These are phyloP conservation scores for Didymodactylos carnosus DNA, from an alignment of 2,888 invertebrate genomes.

Conservation along the genomic window DNA sequence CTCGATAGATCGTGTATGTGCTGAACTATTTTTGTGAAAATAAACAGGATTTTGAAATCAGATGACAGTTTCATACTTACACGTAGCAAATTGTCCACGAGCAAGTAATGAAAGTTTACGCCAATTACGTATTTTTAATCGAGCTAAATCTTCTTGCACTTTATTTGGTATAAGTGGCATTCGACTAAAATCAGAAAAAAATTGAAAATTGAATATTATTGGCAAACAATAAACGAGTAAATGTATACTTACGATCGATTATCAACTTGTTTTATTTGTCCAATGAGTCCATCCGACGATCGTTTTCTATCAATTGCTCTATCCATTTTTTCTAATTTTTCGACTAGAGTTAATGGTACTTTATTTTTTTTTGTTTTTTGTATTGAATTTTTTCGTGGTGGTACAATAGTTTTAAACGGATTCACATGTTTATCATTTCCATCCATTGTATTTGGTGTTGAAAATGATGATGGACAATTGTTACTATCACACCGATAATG, in stretches of 20 bases:
- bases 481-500: background rate
- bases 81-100: background rate
- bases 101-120: background rate
- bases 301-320: background rate
- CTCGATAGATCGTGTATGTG: too few relatives aligned
- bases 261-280: background rate
- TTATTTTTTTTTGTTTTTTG: background rate
- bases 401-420: too few relatives aligned
- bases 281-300: background rate
- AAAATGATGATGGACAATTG: too few relatives aligned
- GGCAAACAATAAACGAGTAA: too few relatives aligned
- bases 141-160: background rate
- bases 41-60: too few relatives aligned
- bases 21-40: too few relatives aligned
- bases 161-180: background rate
- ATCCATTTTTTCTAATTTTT: background rate
- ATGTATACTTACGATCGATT: too few relatives aligned
- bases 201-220: too few relatives aligned
- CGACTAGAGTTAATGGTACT: background rate
- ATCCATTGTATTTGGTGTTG: background rate
- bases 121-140: background rate
- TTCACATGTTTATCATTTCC: background rate
- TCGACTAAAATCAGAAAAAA: too few relatives aligned
- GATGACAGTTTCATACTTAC: background rate
- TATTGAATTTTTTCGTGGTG: too few relatives aligned